Evolutionary conservation across 2,797 vertebrate genomes (phyloP).

Genomic region (Poecilia wingei): DNA sequence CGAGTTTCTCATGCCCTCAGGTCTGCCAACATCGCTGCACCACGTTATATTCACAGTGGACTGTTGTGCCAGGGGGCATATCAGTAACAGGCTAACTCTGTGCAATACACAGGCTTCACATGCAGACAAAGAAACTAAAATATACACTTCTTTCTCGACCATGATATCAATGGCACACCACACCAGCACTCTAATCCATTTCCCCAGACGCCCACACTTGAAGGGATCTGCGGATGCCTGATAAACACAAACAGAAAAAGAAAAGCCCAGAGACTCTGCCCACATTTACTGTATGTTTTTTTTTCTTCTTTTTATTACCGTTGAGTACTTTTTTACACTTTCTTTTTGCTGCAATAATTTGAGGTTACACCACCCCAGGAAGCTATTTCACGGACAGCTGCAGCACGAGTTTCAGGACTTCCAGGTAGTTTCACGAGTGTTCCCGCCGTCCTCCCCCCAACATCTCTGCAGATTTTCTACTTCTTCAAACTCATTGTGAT

Average conservation of each 20-base stretch:
- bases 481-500: conserved; percentile 15
- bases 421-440: conserved; percentile 27
- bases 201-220: conserved; percentile 76
- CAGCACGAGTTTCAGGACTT: conserved; percentile 22
- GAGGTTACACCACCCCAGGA: conserved; percentile 38
- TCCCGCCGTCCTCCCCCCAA: conserved; percentile 1
- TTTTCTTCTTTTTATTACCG: conserved; percentile 52
- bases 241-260: conserved; percentile 78
- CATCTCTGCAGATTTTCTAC: conserved; percentile 9
- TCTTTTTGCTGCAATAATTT: conserved; percentile 44
- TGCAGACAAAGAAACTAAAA: conserved; percentile 70
- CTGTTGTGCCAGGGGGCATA: conserved; percentile 61
- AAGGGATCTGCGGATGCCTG: conserved; percentile 77
- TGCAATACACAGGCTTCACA: conserved; percentile 65
- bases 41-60: conserved; percentile 59
- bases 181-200: conserved; percentile 78
- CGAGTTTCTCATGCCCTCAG: conserved; percentile 42
- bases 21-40: conserved; percentile 55
- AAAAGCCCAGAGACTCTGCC: conserved; percentile 74
- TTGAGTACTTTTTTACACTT: conserved; percentile 41
- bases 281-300: conserved; percentile 71
- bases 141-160: conserved; percentile 74
- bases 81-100: conserved; percentile 61
- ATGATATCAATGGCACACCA: conserved; percentile 67
- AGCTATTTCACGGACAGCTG: conserved; percentile 49